Conservation (phyloP, 2,113 vertebrate species). For the Centropus bengalensis region DNA sequence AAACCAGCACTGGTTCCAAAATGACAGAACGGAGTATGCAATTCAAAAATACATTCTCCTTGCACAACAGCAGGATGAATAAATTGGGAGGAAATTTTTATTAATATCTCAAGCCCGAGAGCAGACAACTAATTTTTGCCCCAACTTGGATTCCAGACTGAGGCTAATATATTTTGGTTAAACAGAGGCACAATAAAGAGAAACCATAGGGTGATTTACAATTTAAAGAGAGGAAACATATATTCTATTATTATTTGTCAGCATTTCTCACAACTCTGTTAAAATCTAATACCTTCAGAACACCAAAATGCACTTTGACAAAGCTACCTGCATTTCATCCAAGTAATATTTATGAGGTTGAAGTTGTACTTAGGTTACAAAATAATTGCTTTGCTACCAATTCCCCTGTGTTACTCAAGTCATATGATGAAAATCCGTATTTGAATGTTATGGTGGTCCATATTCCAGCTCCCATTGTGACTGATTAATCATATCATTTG, state of each 20-base stretch:
- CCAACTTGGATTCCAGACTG: not conserved
- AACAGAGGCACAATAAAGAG: not conserved
- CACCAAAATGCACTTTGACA: not conserved
- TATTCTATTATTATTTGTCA: not conserved
- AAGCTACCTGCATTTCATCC: not conserved
- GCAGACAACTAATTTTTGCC: not conserved
- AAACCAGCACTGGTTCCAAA: not conserved
- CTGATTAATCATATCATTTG: not conserved
- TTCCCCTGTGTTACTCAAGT: not conserved
- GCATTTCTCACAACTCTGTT: not conserved
- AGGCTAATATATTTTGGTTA: constrained; percentile 25
- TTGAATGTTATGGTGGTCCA: not conserved
- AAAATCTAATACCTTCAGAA: not conserved
- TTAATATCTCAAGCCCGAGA: not conserved
- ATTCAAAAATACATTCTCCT: not conserved
- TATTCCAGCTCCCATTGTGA: not conserved
- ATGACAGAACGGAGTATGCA: not conserved
- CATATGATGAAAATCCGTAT: not conserved
- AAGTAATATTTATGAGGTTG: not conserved
- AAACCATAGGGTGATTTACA: not conserved
- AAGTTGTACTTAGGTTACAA: not conserved
- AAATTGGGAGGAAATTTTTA: constrained; percentile 8
- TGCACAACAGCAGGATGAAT: constrained; percentile 10
- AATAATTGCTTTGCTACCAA: not conserved
- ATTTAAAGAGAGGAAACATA: not conserved